Evolutionary conservation across 2,888 invertebrate species (phyloP).

Genomic region (Agrilus mali): DNA sequence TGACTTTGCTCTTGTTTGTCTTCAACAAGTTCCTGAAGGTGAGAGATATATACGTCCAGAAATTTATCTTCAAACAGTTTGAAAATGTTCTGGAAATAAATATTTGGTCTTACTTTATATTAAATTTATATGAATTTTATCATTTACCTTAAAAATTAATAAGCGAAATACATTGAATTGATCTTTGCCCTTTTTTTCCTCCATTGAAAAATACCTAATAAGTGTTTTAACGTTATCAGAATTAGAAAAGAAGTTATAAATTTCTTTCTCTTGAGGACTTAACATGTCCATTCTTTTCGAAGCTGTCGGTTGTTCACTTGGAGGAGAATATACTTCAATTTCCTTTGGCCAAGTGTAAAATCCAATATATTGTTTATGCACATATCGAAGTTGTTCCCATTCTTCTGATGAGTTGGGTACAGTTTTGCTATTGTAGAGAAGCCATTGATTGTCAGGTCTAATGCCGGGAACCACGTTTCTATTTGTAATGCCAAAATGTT

Average conservation of each 20-base stretch:
- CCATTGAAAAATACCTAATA: constrained; percentile 60
- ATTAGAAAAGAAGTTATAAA: constrained; percentile 56
- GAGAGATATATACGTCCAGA: constrained; percentile 46
- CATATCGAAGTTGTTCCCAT: constrained; percentile 61
- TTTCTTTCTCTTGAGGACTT: constrained; percentile 48
- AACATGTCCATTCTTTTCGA: constrained; percentile 41
- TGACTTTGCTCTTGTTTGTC: constrained; percentile 67
- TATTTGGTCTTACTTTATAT: background rate
- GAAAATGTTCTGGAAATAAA: constrained; percentile 47
- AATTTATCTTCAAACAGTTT: constrained; percentile 61
- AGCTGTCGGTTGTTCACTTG: constrained; percentile 44
- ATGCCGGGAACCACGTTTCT: constrained; percentile 36
- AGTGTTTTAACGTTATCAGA: constrained; percentile 55
- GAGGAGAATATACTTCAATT: constrained; percentile 52
- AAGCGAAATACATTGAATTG: constrained; percentile 59
- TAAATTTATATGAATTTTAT: constrained; percentile 10
- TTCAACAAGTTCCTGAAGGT: constrained; percentile 50
- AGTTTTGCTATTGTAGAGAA: constrained; percentile 50
- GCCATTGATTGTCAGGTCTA: constrained; percentile 61
- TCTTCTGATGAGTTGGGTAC: constrained; percentile 50
- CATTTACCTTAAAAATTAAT: constrained; percentile 64
- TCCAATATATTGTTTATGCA: constrained; percentile 51
- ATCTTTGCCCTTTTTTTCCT: constrained; percentile 78
- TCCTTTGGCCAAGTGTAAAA: constrained; percentile 42
- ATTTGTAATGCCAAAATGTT: constrained; percentile 6